Percentiles rank a stretch among this genome's conserved stretches.
phyloP scores from a whole-genome alignment of 2,113 vertebrate species.

The Sylvietta virens region DNA sequence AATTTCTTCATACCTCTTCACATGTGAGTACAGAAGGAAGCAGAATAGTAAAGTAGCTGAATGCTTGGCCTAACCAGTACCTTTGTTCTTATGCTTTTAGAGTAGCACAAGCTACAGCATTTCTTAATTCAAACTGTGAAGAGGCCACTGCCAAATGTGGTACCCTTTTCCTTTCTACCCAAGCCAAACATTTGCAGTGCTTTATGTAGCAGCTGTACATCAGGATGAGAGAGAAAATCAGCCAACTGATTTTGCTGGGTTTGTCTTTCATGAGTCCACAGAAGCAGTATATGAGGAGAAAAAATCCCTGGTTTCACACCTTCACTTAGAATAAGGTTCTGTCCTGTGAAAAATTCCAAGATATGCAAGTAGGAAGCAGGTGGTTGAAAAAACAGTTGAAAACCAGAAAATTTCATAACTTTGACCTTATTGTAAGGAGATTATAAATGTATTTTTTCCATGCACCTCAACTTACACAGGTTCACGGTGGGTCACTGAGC shows the following conservation, averaged over 20 bases:
- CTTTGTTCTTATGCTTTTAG: not conserved
- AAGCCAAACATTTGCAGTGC: not conserved
- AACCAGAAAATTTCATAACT: not conserved
- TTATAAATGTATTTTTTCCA: not conserved
- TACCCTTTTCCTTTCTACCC: not conserved
- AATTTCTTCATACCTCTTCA: not conserved
- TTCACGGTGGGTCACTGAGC: not conserved
- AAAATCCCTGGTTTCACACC: accelerated
- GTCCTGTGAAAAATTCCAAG: not conserved
- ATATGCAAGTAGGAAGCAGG: not conserved
- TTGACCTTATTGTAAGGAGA: not conserved
- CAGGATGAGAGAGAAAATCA: not conserved
- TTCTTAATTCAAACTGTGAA: not conserved
- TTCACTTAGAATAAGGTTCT: not conserved
- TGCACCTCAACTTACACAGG: not conserved
- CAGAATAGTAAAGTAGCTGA: not conserved
- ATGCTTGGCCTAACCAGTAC: not conserved
- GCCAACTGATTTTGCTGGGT: not conserved
- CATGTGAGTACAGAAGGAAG: not conserved
- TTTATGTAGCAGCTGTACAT: not conserved
- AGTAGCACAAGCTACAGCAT: not conserved
- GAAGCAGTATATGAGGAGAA: not conserved
- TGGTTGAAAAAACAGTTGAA: not conserved
- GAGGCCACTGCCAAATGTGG: not conserved
- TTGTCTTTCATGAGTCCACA: not conserved